Evolutionary conservation across 2,888 invertebrate species (phyloP).

Genomic region (Phania funesta): DNA sequence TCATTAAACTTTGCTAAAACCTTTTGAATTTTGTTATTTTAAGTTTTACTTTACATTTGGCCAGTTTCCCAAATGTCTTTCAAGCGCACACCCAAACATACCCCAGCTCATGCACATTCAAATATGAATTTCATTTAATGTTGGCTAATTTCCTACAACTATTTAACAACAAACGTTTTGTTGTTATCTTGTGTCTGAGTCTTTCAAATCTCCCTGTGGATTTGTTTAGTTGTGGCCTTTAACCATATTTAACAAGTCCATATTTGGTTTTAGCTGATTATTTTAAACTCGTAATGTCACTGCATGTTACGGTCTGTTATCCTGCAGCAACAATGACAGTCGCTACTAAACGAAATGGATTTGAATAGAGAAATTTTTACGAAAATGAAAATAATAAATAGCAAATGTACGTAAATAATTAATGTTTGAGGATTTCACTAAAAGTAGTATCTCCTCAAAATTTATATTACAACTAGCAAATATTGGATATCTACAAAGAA

Average conservation of each 20-base stretch:
- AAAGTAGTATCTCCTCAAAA: too few relatives aligned
- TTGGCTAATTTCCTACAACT: conserved; percentile 49
- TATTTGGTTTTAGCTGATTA: conserved; percentile 52
- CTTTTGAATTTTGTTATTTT: neutral
- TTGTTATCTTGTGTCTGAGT: conserved; percentile 25
- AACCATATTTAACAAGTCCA: conserved; percentile 49
- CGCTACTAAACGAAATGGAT: conserved; percentile 20
- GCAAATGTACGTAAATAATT: too few relatives aligned
- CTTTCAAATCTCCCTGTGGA: conserved; percentile 10
- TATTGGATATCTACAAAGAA: too few relatives aligned
- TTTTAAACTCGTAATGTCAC: conserved; percentile 57
- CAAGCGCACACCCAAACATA: neutral
- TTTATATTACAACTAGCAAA: too few relatives aligned
- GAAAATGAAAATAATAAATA: neutral
- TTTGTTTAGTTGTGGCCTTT: conserved; percentile 49
- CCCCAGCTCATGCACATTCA: neutral
- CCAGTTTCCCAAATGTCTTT: conserved; percentile 24
- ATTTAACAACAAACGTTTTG: neutral
- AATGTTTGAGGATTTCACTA: too few relatives aligned
- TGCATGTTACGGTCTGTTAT: conserved; percentile 27
- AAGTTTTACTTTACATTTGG: conserved; percentile 34
- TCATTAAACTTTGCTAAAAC: neutral
- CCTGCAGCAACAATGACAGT: conserved; percentile 11
- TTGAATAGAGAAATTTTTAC: neutral
- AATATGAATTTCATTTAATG: conserved; percentile 42